Evolutionary conservation across 2,113 vertebrate genomes (phyloP).

Genomic region (Coryphaenoides rupestris): DNA sequence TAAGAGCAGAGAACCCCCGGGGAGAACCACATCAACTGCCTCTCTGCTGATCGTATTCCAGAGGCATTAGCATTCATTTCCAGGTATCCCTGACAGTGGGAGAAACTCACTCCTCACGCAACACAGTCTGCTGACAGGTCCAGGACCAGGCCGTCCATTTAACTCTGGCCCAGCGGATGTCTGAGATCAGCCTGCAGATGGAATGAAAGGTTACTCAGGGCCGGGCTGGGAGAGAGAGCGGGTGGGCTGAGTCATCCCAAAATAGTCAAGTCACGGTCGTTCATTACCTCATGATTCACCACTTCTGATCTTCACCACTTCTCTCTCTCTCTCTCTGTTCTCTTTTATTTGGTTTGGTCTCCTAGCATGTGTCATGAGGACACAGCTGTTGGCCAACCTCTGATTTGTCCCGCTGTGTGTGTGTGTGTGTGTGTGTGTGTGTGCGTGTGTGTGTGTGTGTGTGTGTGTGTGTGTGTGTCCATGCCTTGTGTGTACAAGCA

Average conservation of each 20-base stretch:
- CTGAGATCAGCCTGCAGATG: constrained; percentile 22
- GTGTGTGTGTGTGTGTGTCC: constrained; percentile 15
- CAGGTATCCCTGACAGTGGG: constrained; percentile 28
- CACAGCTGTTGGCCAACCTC: constrained; percentile 47
- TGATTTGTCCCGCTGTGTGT: neutral
- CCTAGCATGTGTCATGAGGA: constrained; percentile 7
- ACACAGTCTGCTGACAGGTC: constrained; percentile 23
- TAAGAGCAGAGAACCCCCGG: constrained; percentile 13
- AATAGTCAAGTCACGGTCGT: constrained; percentile 22
- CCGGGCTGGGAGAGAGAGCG: constrained; percentile 2
- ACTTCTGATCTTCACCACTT: too few relatives aligned
- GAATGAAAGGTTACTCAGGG: constrained; percentile 1
- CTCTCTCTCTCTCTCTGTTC: constrained; percentile 6
- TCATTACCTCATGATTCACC: constrained; percentile 15
- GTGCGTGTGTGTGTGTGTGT: constrained; percentile 1
- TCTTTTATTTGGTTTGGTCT: constrained; percentile 17
- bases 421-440: constrained; percentile 5
- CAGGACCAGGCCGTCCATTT: constrained; percentile 20
- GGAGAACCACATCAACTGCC: constrained; percentile 23
- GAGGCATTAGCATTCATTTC: constrained; percentile 43
- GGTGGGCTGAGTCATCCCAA: constrained; percentile 45
- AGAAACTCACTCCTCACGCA: constrained; percentile 31
- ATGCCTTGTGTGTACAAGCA: too few relatives aligned
- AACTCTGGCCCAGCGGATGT: constrained; percentile 27
- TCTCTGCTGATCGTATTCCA: constrained; percentile 35